Evolutionary conservation across 2,888 invertebrate species (phyloP).

Genomic region (Leptinotarsa haldemani): DNA sequence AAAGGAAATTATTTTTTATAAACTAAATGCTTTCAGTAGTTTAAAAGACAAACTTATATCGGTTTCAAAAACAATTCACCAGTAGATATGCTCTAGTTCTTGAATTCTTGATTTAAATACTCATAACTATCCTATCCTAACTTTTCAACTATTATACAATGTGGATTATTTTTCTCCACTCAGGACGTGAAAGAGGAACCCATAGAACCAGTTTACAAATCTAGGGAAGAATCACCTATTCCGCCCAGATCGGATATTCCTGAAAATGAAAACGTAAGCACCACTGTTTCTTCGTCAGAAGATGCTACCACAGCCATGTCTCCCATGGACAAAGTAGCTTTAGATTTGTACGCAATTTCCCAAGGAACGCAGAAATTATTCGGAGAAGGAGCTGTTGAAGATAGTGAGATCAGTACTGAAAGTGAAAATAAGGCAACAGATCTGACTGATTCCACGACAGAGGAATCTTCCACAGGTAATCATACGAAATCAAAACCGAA

Average conservation of each 20-base stretch:
- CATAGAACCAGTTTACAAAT: conserved; percentile 57
- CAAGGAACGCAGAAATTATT: conserved; percentile 71
- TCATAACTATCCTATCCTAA: too few species aligned
- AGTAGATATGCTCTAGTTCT: too few species aligned
- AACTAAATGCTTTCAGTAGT: too few species aligned
- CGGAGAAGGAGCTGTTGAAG: conserved; percentile 62
- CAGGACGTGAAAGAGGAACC: conserved; percentile 54
- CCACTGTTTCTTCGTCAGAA: conserved; percentile 54
- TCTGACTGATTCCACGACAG: conserved; percentile 46
- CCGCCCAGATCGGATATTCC: conserved; percentile 56
- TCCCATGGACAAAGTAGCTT: conserved; percentile 82
- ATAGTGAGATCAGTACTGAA: conserved; percentile 62
- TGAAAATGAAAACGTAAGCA: conserved; percentile 58
- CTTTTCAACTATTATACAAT: too few species aligned
- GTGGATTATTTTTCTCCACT: neutral
- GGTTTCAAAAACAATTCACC: too few species aligned
- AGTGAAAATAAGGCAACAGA: conserved; percentile 50
- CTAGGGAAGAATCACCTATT: conserved; percentile 43
- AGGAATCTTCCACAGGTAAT: conserved; percentile 47
- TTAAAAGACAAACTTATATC: too few species aligned
- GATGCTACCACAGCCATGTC: conserved; percentile 75
- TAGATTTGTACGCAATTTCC: conserved; percentile 85
- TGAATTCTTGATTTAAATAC: too few species aligned
- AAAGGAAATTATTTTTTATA: too few species aligned
- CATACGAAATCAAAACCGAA: neutral